phyloP scores from a whole-genome alignment of 2,888 invertebrate genomes.

The Alitta virens region DNA sequence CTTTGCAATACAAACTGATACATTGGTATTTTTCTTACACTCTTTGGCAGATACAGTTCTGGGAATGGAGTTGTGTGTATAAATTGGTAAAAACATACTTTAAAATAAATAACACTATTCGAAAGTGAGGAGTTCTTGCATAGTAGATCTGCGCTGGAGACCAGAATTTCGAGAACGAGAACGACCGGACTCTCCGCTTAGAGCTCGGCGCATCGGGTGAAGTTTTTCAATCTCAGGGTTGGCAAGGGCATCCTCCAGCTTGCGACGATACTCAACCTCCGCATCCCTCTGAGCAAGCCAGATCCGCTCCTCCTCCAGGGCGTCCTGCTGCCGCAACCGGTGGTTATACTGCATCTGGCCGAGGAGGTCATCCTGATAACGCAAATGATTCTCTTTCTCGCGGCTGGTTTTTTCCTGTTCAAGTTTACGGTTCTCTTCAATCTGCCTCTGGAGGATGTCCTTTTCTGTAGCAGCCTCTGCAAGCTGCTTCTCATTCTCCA shows the following conservation, averaged over 20 bases:
- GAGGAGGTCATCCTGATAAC: conserved; percentile 46
- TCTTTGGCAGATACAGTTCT: too few relatives aligned
- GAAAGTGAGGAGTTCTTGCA: too few relatives aligned
- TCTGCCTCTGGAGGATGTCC: conserved; percentile 37
- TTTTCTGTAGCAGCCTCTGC: conserved; percentile 40
- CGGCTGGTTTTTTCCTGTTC: conserved; percentile 41
- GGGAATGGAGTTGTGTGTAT: too few relatives aligned
- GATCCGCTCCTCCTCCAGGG: conserved; percentile 36
- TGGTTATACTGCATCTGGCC: conserved; percentile 51
- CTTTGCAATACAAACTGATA: too few relatives aligned
- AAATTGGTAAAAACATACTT: too few relatives aligned
- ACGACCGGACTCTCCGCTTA: not conserved
- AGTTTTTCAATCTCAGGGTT: conserved; percentile 43
- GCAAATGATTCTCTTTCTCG: conserved; percentile 31
- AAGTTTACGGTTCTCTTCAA: conserved; percentile 45
- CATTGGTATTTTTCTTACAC: too few relatives aligned
- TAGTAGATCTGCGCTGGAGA: too few relatives aligned
- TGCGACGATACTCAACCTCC: conserved; percentile 47
- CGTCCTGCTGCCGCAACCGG: conserved; percentile 31
- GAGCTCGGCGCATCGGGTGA: conserved; percentile 46
- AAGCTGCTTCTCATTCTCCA: conserved; percentile 37
- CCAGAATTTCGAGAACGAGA: too few relatives aligned
- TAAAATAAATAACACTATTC: too few relatives aligned
- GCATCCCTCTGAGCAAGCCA: conserved; percentile 42
- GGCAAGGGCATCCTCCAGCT: conserved; percentile 43